These are phyloP conservation scores for Heliconius melpomene DNA, from an alignment of 1,140 invertebrate genomes.

Conservation along the genomic window DNA sequence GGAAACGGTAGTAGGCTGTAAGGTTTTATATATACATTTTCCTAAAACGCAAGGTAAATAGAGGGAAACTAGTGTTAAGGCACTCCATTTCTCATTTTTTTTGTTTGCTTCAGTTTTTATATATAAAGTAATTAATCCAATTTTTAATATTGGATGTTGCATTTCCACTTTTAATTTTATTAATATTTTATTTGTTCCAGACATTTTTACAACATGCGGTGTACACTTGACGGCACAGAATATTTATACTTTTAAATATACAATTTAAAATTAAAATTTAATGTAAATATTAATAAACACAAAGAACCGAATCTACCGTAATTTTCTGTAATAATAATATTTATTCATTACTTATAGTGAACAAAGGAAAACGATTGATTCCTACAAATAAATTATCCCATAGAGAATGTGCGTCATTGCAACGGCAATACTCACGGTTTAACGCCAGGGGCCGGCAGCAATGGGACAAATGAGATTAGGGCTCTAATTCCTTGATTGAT, in stretches of 20 bases:
- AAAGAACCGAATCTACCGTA: too few relatives aligned
- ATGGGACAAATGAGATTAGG: conserved; percentile 69
- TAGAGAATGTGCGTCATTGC: conserved; percentile 13
- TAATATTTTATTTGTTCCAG: not conserved
- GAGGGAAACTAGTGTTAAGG: too few relatives aligned
- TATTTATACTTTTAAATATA: not conserved
- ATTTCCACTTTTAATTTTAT: not conserved
- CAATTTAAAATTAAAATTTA: too few relatives aligned
- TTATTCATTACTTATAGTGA: too few relatives aligned
- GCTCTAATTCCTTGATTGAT: conserved; percentile 73
- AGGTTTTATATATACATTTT: not conserved
- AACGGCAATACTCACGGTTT: conserved; percentile 44
- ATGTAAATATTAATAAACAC: too few relatives aligned
- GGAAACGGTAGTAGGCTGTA: not conserved
- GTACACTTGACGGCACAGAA: not conserved
- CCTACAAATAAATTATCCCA: not conserved
- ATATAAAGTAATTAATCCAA: too few relatives aligned
- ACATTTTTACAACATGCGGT: not conserved
- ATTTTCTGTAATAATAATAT: not conserved
- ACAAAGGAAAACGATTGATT: not conserved
- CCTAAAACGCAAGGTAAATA: too few relatives aligned
- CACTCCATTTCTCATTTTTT: too few relatives aligned
- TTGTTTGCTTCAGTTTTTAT: too few relatives aligned
- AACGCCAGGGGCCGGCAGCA: conserved; percentile 48
- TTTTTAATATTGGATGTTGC: not conserved